Evolutionary conservation across 2,797 vertebrate species (phyloP), one percentile per base, ranked within the genome.

Genomic region (Liparis tanakae): DNA sequence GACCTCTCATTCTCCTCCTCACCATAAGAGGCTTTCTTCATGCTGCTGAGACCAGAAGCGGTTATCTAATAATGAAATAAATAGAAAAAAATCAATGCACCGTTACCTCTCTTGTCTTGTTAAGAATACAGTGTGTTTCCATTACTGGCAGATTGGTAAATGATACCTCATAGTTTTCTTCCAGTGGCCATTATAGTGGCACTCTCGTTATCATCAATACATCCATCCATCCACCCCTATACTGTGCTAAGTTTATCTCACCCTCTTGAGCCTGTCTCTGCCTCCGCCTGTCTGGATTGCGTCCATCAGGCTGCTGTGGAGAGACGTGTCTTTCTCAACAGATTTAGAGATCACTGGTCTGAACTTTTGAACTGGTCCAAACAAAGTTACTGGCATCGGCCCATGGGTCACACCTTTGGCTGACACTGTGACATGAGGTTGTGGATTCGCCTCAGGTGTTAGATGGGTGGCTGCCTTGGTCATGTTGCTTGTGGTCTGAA

Each of bases 281-380:
- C 95, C 95, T 22, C 94, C 95, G 0, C 86, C 93, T 1, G 94
- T 93, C 82, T 98, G 97, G 88, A 99, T 99, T 39, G 97, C 96
- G 79, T 96, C 96, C 98, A 99, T 99, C 54, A 99, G 93, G 62
- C 92, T 94, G 68, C 94, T 95, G 89, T 99, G 98, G 59, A 98
- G 85, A 3, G 95, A 96, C 0, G 90, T 93, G 15, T 99, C 96
- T 87, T 95, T 96, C 30, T 95, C 95, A 46, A 94, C 56, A 2
- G 96, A 94, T 84, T 90, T 97, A 79, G 93, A 94, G 70, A 94
- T 43, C 7, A 99, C 90, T 0, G 97, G 96, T 65, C 91, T 96
- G 88, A 99, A 97, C 87, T 95, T 99, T 81, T 96, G 96, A 79
- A 97, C 94, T 9, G 97, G 96, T 51, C 98, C 98, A 25, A 99